These are phyloP conservation scores for Oxyura jamaicensis DNA, from an alignment of 2,113 vertebrate genomes.

Conservation along the genomic window DNA sequence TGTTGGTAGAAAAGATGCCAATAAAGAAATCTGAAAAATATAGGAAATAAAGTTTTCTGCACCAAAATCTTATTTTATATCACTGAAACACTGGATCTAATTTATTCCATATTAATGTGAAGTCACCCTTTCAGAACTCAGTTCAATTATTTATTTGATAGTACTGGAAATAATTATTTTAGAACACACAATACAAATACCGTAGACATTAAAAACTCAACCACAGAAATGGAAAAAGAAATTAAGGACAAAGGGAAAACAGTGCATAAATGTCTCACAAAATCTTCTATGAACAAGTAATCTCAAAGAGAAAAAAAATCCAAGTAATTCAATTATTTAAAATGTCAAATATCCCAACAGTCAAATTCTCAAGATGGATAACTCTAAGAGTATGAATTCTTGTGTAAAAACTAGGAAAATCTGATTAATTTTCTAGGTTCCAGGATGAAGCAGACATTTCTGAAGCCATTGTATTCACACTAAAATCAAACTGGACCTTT, in stretches of 20 bases:
- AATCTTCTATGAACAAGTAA: background rate
- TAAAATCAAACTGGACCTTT: background rate
- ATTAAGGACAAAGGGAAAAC: slow-evolving; percentile 22
- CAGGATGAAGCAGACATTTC: background rate
- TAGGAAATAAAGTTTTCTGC: background rate
- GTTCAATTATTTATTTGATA: background rate
- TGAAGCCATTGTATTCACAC: background rate
- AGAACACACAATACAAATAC: slow-evolving; percentile 8
- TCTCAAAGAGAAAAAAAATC: background rate
- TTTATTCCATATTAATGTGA: background rate
- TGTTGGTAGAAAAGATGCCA: background rate
- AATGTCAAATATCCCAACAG: background rate
- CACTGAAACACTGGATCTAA: background rate
- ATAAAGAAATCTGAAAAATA: background rate
- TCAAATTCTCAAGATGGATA: background rate
- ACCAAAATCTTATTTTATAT: background rate
- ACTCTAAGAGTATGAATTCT: slow-evolving; percentile 6
- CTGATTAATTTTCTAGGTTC: background rate
- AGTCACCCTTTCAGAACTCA: background rate
- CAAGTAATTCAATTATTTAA: background rate
- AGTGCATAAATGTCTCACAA: background rate
- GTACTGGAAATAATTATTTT: background rate
- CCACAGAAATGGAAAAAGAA: slow-evolving; percentile 23
- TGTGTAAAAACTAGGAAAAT: slow-evolving; percentile 5
- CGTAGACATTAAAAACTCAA: slow-evolving; percentile 28